These are phyloP conservation scores for Trinectes maculatus DNA, from an alignment of 2,113 vertebrate species.

Conservation along the genomic window DNA sequence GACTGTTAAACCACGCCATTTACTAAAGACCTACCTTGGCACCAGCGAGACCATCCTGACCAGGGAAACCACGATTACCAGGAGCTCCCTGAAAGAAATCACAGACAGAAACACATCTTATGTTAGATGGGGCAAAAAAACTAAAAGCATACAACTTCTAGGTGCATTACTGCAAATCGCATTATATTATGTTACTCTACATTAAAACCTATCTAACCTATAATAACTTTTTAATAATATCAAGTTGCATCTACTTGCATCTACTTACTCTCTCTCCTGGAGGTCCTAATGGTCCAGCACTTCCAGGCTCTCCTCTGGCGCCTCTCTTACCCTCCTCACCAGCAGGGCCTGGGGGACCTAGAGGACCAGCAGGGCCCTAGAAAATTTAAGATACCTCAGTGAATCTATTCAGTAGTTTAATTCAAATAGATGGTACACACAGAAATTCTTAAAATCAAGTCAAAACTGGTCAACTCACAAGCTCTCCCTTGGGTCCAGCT, in stretches of 20 bases:
- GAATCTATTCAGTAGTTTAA: neutral
- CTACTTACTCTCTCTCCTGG: slow-evolving; percentile 93
- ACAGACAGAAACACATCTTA: slow-evolving; percentile 17
- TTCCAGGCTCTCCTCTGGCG: slow-evolving; percentile 92
- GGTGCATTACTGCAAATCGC: too few relatives aligned
- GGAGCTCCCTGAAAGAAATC: slow-evolving; percentile 87
- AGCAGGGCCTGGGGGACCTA: slow-evolving; percentile 87
- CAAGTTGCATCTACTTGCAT: neutral
- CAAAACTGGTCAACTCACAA: slow-evolving; percentile 81
- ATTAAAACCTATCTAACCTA: too few relatives aligned
- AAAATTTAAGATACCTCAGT: slow-evolving; percentile 4
- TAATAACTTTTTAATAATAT: neutral
- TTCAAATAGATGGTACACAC: neutral
- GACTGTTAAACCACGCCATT: neutral
- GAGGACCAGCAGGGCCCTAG: slow-evolving; percentile 90
- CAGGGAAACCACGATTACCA: slow-evolving; percentile 96
- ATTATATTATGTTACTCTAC: too few relatives aligned
- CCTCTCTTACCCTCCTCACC: slow-evolving; percentile 98
- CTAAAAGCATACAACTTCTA: neutral
- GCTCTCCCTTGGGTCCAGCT: slow-evolving; percentile 94
- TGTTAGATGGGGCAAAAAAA: slow-evolving; percentile 14
- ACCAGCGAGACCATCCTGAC: slow-evolving; percentile 95
- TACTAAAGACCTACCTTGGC: slow-evolving; percentile 86
- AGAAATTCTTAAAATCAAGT: neutral
- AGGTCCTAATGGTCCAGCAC: slow-evolving; percentile 90